These are phyloP conservation scores for Formica selysi DNA, from an alignment of 1,140 invertebrate genomes.

Conservation along the genomic window DNA sequence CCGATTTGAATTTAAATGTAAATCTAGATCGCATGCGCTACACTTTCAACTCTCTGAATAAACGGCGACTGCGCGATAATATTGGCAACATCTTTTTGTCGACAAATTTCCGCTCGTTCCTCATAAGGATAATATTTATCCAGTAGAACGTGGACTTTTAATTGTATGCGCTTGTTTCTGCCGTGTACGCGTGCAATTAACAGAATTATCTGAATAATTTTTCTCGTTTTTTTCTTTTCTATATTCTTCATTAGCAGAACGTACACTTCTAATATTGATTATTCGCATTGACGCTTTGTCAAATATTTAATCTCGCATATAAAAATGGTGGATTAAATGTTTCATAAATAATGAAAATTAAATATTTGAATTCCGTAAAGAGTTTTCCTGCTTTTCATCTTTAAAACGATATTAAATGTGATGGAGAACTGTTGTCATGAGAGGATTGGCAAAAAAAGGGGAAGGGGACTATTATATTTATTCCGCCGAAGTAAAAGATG, in stretches of 20 bases:
- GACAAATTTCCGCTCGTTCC: slow-evolving; percentile 12
- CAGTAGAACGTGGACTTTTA: slow-evolving; percentile 2
- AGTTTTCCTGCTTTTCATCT: neutral
- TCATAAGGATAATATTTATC: slow-evolving; percentile 44
- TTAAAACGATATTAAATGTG: neutral
- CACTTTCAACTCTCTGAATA: slow-evolving; percentile 32
- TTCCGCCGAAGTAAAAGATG: neutral
- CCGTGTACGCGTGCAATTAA: slow-evolving; percentile 32
- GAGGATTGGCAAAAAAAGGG: too few species aligned
- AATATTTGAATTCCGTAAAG: neutral
- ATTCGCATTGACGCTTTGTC: neutral
- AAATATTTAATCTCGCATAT: neutral
- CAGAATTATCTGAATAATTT: slow-evolving; percentile 42
- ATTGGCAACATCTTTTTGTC: slow-evolving; percentile 44
- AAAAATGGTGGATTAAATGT: too few species aligned
- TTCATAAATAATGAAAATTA: too few species aligned
- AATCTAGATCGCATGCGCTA: slow-evolving; percentile 31
- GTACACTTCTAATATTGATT: neutral
- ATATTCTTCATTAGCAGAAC: neutral
- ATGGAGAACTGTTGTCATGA: neutral
- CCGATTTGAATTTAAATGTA: slow-evolving; percentile 64
- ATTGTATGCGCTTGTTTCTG: slow-evolving; percentile 2
- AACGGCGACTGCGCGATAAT: slow-evolving; percentile 39
- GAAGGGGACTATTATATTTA: neutral
- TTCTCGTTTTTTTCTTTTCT: neutral